These are phyloP conservation scores for Heliconius hermathena DNA, from an alignment of 1,140 invertebrate genomes.

Conservation along the genomic window DNA sequence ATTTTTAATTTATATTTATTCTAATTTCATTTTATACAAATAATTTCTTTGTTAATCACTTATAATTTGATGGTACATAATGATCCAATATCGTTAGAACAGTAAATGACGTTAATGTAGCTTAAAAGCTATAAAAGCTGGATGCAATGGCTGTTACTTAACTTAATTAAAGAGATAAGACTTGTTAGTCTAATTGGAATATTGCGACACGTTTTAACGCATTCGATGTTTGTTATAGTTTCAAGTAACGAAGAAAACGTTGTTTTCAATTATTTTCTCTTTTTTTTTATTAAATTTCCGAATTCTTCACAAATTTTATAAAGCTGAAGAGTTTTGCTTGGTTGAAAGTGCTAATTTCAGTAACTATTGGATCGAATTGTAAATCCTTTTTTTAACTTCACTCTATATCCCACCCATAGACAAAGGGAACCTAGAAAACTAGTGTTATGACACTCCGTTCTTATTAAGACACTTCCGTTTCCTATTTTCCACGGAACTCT, in stretches of 20 bases:
- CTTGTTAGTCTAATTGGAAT: slow-evolving; percentile 21
- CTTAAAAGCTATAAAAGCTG: neutral
- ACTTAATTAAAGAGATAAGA: slow-evolving; percentile 23
- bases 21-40: neutral
- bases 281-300: too few relatives aligned
- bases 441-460: too few relatives aligned
- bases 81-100: neutral
- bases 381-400: too few relatives aligned
- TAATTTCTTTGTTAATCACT: neutral
- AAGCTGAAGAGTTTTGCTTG: too few relatives aligned
- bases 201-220: neutral
- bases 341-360: too few relatives aligned
- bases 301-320: too few relatives aligned
- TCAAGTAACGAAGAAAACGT: neutral
- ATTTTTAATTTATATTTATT: too few relatives aligned
- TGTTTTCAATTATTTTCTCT: too few relatives aligned
- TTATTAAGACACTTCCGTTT: too few relatives aligned
- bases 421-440: too few relatives aligned
- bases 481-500: too few relatives aligned
- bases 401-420: neutral
- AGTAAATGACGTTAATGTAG: neutral
- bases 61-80: neutral
- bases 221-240: neutral
- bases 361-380: too few relatives aligned
- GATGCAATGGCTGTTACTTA: slow-evolving; percentile 21